phyloP scores from a whole-genome alignment of 2,797 vertebrate species.

The Carapus acus region DNA sequence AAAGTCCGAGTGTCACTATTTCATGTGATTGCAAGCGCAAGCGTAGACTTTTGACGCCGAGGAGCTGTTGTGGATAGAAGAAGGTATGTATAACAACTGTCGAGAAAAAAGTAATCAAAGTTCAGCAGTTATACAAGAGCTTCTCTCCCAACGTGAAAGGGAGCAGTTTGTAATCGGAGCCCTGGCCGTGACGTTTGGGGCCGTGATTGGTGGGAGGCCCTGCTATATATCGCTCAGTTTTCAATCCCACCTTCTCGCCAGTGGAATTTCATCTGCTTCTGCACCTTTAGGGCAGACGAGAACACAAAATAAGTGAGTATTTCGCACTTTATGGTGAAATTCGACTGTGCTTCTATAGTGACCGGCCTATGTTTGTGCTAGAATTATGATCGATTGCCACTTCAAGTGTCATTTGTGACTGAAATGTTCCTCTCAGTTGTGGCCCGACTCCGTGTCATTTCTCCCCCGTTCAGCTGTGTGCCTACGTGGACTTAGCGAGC shows the following conservation, averaged over 20 bases:
- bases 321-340: neutral
- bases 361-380: rapidly evolving
- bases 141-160: slow-evolving; percentile 16
- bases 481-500: slow-evolving; percentile 80
- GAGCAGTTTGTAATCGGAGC: slow-evolving; percentile 58
- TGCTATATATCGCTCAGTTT: slow-evolving; percentile 69
- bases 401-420: slow-evolving; percentile 1
- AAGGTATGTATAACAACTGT: too few relatives aligned
- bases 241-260: slow-evolving; percentile 73
- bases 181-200: slow-evolving; percentile 61
- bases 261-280: slow-evolving; percentile 82
- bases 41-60: too few relatives aligned
- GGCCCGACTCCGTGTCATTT: slow-evolving; percentile 73
- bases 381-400: neutral
- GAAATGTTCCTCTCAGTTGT: slow-evolving; percentile 40
- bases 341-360: rapidly evolving
- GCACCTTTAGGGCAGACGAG: slow-evolving; percentile 82
- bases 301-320: slow-evolving; percentile 78
- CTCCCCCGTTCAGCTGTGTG: slow-evolving; percentile 70
- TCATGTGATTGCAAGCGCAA: too few relatives aligned
- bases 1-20: too few relatives aligned
- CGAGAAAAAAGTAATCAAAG: neutral
- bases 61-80: too few relatives aligned
- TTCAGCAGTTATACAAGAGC: slow-evolving; percentile 2
- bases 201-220: slow-evolving; percentile 67